These are phyloP conservation scores for Idaea straminata DNA, from an alignment of 2,888 invertebrate species.

Conservation along the genomic window DNA sequence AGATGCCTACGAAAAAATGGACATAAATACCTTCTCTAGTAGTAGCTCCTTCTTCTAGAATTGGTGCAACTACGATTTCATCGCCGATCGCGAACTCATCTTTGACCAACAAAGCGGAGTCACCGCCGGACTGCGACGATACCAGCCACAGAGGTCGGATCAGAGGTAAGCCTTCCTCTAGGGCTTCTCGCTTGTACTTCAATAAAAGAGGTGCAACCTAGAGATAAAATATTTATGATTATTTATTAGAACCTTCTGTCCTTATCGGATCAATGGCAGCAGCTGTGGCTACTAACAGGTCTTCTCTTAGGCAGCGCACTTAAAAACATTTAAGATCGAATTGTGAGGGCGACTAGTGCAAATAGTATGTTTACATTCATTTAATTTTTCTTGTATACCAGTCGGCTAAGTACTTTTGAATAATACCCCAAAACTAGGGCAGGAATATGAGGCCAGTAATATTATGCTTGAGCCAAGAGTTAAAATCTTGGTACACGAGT, in stretches of 20 bases:
- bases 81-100: constrained; percentile 95
- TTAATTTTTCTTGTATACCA: too few relatives aligned
- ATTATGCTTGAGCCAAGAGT: too few relatives aligned
- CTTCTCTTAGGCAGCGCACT: too few relatives aligned
- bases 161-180: constrained; percentile 90
- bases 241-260: constrained; percentile 3
- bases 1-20: too few relatives aligned
- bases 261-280: too few relatives aligned
- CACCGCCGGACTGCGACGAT: constrained; percentile 81
- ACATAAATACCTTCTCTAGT: constrained; percentile 82
- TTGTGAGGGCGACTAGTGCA: too few relatives aligned
- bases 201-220: constrained; percentile 88
- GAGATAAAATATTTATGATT: constrained; percentile 11
- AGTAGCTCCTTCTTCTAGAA: constrained; percentile 84
- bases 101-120: constrained; percentile 87
- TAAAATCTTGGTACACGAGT: not conserved
- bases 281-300: too few relatives aligned
- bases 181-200: constrained; percentile 87
- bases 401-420: too few relatives aligned
- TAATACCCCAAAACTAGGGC: too few relatives aligned
- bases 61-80: constrained; percentile 94
- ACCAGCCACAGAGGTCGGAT: constrained; percentile 95
- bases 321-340: too few relatives aligned
- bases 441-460: too few relatives aligned
- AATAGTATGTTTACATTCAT: too few relatives aligned